A percentile compares a stretch with the other conserved stretches of the same genome.
Evolutionary conservation across 2,113 vertebrate genomes (phyloP).

Genomic region (Hemiprocne comata): DNA sequence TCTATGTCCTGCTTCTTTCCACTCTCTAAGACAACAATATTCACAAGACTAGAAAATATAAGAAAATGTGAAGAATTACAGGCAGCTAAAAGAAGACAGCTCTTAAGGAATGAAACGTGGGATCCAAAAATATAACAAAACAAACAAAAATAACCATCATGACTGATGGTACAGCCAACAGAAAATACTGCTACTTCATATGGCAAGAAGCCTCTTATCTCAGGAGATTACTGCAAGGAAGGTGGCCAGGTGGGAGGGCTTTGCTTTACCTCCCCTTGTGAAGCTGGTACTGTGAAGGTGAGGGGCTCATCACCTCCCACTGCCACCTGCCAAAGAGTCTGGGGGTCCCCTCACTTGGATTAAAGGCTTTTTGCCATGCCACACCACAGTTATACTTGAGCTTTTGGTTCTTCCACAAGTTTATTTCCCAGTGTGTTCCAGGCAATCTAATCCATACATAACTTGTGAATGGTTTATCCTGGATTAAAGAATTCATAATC

Average conservation of each 20-base stretch:
- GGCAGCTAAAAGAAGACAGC: neutral
- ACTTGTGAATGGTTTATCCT: neutral
- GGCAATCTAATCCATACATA: neutral
- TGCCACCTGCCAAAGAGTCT: neutral
- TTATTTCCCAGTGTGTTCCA: neutral
- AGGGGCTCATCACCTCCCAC: neutral
- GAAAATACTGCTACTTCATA: neutral
- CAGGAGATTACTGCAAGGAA: neutral
- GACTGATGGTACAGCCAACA: neutral
- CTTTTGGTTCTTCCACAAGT: neutral
- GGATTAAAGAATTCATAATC: neutral
- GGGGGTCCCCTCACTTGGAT: neutral
- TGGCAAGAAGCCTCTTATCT: neutral
- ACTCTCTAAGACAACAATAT: neutral
- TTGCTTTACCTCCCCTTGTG: neutral
- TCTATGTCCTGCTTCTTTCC: neutral
- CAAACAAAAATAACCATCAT: too few relatives aligned
- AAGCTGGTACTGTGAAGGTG: neutral
- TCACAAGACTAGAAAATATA: neutral
- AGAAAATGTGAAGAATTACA: neutral
- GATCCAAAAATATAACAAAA: neutral
- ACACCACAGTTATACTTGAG: neutral
- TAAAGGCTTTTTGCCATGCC: neutral
- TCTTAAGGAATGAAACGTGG: neutral
- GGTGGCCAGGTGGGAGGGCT: neutral